Conservation (phyloP, 2,888 invertebrate genomes). For the Calameuta pallipes region DNA sequence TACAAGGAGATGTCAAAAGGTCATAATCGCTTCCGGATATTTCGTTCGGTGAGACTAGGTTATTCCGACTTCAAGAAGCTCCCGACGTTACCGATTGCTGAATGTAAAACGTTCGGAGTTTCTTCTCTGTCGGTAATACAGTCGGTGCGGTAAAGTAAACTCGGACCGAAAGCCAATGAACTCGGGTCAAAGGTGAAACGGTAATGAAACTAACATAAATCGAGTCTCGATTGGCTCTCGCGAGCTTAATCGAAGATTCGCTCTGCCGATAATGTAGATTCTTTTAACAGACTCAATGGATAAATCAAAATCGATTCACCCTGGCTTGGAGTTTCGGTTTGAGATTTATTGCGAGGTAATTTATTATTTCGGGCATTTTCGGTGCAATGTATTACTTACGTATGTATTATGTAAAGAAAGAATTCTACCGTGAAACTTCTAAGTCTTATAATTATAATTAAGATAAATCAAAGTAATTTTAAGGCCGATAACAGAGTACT, state of each 20-base stretch:
- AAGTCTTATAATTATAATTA: conserved; percentile 18
- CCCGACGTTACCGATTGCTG: neutral
- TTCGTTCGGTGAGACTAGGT: neutral
- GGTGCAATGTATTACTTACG: conserved; percentile 22
- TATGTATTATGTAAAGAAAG: conserved; percentile 14
- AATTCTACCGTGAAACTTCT: conserved; percentile 19
- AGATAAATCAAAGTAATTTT: conserved; percentile 24
- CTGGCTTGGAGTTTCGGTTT: neutral
- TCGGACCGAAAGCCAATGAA: neutral
- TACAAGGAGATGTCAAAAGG: neutral
- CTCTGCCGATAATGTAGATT: neutral
- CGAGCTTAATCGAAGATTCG: neutral
- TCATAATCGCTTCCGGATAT: neutral
- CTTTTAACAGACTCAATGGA: neutral
- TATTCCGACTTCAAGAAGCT: neutral
- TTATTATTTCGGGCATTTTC: conserved; percentile 21
- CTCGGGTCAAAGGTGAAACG: neutral
- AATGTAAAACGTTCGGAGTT: neutral
- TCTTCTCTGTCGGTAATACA: neutral
- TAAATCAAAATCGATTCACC: neutral
- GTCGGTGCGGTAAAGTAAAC: neutral
- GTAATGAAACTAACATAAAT: neutral
- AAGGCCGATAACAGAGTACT: conserved; percentile 22
- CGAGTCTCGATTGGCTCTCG: neutral
- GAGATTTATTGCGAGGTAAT: neutral